A percentile compares a stretch with the other conserved stretches of the same genome.
phyloP scores from a whole-genome alignment of 35 echinoderm and acorn worm genomes.

The Apostichopus californicus region DNA sequence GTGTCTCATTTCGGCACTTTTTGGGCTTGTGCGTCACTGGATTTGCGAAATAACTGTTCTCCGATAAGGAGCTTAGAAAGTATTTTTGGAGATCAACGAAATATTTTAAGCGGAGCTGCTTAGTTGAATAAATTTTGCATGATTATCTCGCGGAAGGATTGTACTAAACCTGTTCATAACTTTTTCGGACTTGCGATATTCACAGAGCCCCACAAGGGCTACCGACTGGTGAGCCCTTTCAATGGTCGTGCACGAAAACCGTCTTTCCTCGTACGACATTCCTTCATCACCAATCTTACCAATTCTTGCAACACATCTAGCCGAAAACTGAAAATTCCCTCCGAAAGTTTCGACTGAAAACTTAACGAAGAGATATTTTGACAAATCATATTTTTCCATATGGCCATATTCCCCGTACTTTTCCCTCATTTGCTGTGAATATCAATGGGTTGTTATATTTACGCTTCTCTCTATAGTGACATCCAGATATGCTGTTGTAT shows the following conservation, averaged over 20 bases:
- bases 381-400: constrained; percentile 11
- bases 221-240: neutral
- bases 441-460: neutral
- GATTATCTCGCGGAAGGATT: constrained; percentile 17
- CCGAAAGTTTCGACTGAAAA: neutral
- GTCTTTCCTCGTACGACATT: neutral
- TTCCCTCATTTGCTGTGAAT: neutral
- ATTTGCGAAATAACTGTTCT: constrained; percentile 20
- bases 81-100: constrained; percentile 60
- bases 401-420: neutral
- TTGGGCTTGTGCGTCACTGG: constrained; percentile 51
- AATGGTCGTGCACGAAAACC: neutral
- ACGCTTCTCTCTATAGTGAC: neutral
- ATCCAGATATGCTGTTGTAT: neutral
- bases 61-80: neutral
- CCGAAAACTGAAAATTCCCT: neutral
- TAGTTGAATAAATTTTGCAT: constrained; percentile 45
- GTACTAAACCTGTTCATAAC: constrained; percentile 16
- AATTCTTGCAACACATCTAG: neutral
- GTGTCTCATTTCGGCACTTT: constrained; percentile 59
- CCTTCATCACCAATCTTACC: neutral
- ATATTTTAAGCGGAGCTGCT: constrained; percentile 20
- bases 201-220: constrained; percentile 33
- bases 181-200: constrained; percentile 2
- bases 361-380: neutral